phyloP scores from a whole-genome alignment of 1,140 invertebrate genomes.

The Gryllus bimaculatus region DNA sequence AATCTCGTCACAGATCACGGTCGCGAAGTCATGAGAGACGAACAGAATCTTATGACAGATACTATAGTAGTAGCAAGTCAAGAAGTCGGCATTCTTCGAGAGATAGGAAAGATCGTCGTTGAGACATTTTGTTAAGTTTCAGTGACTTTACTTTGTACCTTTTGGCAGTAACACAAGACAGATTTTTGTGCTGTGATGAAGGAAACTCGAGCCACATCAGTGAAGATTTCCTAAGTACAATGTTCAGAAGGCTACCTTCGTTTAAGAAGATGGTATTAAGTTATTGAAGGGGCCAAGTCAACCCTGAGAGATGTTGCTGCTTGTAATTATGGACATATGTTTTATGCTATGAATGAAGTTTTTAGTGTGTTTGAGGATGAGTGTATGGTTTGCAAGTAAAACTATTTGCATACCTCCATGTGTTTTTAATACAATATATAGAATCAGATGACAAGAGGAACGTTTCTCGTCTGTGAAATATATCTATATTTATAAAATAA shows the following conservation, averaged over 20 bases:
- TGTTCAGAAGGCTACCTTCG: too few species aligned
- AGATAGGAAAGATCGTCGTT: not conserved
- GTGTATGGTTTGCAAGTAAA: not conserved
- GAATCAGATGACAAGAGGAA: not conserved
- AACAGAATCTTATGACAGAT: not conserved
- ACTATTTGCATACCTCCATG: not conserved
- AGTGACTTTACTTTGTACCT: not conserved
- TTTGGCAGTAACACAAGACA: not conserved
- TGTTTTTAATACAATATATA: not conserved
- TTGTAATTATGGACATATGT: not conserved
- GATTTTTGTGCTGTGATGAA: not conserved
- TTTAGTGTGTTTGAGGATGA: not conserved
- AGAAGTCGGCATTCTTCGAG: constrained; percentile 2
- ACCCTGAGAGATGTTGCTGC: not conserved
- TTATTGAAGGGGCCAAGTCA: not conserved
- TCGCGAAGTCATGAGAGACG: constrained; percentile 11
- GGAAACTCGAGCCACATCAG: too few species aligned
- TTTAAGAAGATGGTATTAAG: too few species aligned
- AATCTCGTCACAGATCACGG: constrained; percentile 13
- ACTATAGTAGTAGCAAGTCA: constrained; percentile 9
- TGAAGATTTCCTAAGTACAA: too few species aligned
- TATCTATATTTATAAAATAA: not conserved
- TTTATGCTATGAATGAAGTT: not conserved
- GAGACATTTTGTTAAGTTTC: not conserved
- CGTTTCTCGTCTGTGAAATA: not conserved